A percentile compares a stretch with the other conserved stretches of the same genome.
Conservation (phyloP, 2,797 vertebrate genomes). For the Catharus ustulatus region DNA sequence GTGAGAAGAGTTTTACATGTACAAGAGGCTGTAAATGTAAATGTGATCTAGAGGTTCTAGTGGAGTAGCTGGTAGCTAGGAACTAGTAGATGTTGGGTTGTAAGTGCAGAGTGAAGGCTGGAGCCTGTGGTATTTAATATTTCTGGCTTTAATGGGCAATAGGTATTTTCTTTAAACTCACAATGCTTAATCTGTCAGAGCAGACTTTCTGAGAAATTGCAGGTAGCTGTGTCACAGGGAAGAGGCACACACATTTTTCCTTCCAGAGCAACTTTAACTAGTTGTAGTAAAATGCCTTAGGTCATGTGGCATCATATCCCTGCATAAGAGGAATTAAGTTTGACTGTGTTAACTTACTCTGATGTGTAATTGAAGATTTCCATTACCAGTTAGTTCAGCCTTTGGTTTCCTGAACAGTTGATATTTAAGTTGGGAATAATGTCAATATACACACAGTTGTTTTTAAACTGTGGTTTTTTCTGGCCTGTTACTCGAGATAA, state of each 20-base stretch:
- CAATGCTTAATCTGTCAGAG: background rate
- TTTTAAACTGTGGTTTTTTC: slow-evolving; percentile 10
- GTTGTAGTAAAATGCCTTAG: background rate
- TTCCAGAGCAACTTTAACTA: background rate
- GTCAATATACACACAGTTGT: background rate
- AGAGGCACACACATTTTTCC: background rate
- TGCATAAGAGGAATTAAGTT: background rate
- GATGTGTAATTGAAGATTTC: background rate
- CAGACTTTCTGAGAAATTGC: background rate
- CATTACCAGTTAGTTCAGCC: background rate
- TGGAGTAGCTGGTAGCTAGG: background rate
- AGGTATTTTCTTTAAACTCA: background rate
- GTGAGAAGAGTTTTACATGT: background rate
- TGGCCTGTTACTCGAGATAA: background rate
- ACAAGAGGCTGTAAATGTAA: background rate
- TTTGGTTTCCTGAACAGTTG: slow-evolving; percentile 11
- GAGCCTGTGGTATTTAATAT: background rate
- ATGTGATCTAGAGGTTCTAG: background rate
- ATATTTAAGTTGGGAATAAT: background rate
- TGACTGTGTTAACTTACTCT: background rate
- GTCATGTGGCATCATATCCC: background rate
- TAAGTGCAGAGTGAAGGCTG: background rate
- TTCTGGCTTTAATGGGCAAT: background rate
- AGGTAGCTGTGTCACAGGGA: background rate
- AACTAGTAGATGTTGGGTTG: background rate